A percentile compares a stretch with the other conserved stretches of the same genome.
Conservation (phyloP, 2,113 vertebrate genomes). For the Microcebus jonahi region DNA sequence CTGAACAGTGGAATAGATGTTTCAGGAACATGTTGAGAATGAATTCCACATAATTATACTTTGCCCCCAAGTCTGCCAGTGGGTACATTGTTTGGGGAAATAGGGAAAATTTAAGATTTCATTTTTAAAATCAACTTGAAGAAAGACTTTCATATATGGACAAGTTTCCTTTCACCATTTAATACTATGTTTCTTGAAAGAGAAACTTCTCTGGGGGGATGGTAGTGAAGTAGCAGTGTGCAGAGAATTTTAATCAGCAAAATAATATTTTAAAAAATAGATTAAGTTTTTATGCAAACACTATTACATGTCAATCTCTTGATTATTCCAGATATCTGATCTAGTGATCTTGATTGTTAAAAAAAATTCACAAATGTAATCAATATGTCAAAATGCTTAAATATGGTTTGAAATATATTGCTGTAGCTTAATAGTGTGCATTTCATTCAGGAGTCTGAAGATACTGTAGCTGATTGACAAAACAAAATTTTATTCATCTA, state of each 20-base stretch:
- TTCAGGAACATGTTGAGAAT: conserved; percentile 60
- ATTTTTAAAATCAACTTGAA: conserved; percentile 70
- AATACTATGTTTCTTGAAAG: conserved; percentile 43
- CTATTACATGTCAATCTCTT: neutral
- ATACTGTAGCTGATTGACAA: neutral
- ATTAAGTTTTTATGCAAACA: neutral
- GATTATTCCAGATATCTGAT: conserved; percentile 24
- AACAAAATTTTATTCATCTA: conserved; percentile 4
- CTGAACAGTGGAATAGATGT: conserved; percentile 31
- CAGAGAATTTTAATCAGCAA: conserved; percentile 37
- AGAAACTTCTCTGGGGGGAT: conserved; percentile 24
- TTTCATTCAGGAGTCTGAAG: conserved; percentile 45
- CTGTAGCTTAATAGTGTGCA: neutral
- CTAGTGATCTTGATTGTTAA: conserved; percentile 25
- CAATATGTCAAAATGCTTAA: conserved; percentile 41
- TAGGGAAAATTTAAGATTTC: conserved; percentile 47
- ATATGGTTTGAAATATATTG: neutral
- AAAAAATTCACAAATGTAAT: conserved; percentile 12
- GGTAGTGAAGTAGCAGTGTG: neutral
- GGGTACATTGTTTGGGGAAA: conserved; percentile 14
- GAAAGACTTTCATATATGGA: conserved; percentile 35
- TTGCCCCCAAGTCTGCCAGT: conserved; percentile 49
- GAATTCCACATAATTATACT: conserved; percentile 67
- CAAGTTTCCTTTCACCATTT: conserved; percentile 25
- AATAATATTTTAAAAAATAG: conserved; percentile 28